These are phyloP conservation scores for Mimas tiliae DNA, from an alignment of 2,888 invertebrate genomes.

Conservation along the genomic window DNA sequence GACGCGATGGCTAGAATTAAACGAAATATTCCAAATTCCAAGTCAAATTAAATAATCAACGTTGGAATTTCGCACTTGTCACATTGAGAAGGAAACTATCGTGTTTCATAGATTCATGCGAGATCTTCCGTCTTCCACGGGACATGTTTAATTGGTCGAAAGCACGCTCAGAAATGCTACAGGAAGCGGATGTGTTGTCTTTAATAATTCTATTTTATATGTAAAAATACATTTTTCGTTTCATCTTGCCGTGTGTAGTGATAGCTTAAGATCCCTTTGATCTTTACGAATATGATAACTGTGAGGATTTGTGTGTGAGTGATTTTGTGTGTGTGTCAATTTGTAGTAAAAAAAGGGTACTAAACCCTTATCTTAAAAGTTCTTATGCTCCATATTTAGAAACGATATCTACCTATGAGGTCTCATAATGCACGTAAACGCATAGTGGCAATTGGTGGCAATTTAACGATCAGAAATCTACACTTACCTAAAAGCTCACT, in stretches of 20 bases:
- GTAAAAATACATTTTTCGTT: conserved; percentile 74
- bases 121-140: conserved; percentile 50
- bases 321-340: conserved; percentile 30
- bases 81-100: conserved; percentile 42
- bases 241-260: conserved; percentile 61
- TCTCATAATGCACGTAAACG: no score
- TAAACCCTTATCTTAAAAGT: not conserved
- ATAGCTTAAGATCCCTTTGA: conserved; percentile 57
- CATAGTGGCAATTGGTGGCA: no score
- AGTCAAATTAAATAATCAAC: not conserved
- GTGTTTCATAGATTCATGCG: conserved; percentile 40
- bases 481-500: no score
- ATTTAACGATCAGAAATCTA: no score
- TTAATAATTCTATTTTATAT: conserved; percentile 78
- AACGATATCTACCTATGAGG: no score
- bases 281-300: conserved; percentile 50
- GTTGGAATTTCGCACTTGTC: conserved; percentile 21
- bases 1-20: not conserved
- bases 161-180: conserved; percentile 58
- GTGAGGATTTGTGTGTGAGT: not conserved
- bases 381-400: no score
- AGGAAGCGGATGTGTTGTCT: conserved; percentile 78
- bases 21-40: conserved; percentile 10
- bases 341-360: not conserved
- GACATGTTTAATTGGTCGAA: conserved; percentile 58